Conservation (phyloP, 2,113 vertebrate genomes). For the Psammodynastes pulverulentus region DNA sequence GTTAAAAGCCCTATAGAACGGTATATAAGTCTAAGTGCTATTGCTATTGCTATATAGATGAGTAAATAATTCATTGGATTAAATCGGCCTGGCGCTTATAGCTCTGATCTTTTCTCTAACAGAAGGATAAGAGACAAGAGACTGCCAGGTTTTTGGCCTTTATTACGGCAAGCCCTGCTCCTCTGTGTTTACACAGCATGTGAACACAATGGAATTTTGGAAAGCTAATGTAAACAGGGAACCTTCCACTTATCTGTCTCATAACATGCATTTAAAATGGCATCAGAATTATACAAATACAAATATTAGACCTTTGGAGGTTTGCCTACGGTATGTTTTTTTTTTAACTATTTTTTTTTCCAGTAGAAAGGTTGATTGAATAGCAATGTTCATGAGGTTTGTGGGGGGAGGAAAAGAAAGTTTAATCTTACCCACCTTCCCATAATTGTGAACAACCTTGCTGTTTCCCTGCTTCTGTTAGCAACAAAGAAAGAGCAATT, state of each 20-base stretch:
- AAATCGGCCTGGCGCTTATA: neutral
- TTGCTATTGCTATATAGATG: too few relatives aligned
- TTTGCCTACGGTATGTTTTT: neutral
- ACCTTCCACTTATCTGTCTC: neutral
- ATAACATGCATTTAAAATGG: neutral
- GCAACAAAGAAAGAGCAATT: neutral
- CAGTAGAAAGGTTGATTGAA: neutral
- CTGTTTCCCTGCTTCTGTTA: neutral
- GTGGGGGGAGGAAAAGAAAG: neutral
- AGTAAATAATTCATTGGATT: neutral
- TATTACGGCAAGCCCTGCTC: neutral
- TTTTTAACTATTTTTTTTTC: neutral
- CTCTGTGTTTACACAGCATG: neutral
- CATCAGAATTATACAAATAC: neutral
- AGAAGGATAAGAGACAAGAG: neutral
- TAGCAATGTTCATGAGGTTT: neutral
- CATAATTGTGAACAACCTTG: neutral
- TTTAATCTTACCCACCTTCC: neutral
- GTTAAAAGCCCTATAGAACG: too few relatives aligned
- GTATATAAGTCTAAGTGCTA: too few relatives aligned
- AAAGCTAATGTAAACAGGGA: neutral
- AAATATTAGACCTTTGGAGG: neutral
- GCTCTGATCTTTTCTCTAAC: neutral
- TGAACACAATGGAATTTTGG: neutral
- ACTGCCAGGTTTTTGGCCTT: neutral